These are phyloP conservation scores for Bungarus multicinctus DNA, from an alignment of 2,113 vertebrate genomes.

Conservation along the genomic window DNA sequence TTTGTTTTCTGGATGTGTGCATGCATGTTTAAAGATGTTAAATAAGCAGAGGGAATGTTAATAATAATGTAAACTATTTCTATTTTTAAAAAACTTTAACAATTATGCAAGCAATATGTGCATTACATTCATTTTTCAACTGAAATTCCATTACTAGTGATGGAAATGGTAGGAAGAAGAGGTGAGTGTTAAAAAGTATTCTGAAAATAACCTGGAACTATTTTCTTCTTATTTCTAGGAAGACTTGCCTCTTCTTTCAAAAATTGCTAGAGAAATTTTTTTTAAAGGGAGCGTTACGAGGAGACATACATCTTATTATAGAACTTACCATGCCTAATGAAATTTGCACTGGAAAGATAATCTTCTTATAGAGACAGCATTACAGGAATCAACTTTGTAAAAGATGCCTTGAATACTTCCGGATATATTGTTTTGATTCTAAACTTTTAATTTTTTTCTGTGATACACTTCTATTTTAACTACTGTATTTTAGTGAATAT, in stretches of 20 bases:
- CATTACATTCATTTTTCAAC: background rate
- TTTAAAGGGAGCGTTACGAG: background rate
- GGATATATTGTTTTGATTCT: background rate
- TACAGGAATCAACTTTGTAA: background rate
- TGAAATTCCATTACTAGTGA: background rate
- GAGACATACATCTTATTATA: background rate
- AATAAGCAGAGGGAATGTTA: background rate
- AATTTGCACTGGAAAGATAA: constrained; percentile 29
- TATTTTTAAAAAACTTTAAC: background rate
- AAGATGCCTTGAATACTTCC: background rate
- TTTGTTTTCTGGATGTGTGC: constrained; percentile 37
- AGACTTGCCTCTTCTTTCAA: background rate
- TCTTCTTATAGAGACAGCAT: background rate
- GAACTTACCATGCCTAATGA: constrained; percentile 6
- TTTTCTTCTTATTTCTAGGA: background rate
- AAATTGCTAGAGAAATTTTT: background rate
- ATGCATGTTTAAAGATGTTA: background rate
- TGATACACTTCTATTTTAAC: background rate
- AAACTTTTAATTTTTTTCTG: background rate
- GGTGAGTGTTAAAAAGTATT: background rate
- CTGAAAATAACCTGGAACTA: constrained; percentile 44
- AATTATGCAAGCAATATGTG: background rate
- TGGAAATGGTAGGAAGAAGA: background rate
- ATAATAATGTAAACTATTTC: background rate
- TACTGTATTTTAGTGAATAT: background rate